Base-by-base conservation (phyloP, 2,113 vertebrate genomes). In the Miniopterus natalensis region DNA sequence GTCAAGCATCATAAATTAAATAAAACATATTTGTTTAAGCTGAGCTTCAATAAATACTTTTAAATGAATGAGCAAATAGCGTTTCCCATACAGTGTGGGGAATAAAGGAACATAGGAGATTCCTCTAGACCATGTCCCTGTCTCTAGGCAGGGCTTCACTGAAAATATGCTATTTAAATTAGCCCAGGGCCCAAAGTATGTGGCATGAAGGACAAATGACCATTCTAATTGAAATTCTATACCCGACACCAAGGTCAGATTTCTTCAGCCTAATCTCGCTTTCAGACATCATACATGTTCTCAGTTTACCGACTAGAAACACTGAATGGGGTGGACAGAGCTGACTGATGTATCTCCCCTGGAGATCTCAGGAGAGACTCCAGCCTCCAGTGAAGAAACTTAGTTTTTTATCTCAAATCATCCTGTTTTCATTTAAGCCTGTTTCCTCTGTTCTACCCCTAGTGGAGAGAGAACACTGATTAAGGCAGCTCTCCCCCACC, bases 141-240 rank as follows among this genome's bases (percentile, higher is more conserved):
- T 66, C 63, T 75, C 71, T 59, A 90, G 61, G 45, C 8, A 55
- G 21, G 36, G 91, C 8, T 57, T 61, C 36, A 42, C 78, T 77
- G 18, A 90, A 87, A 90, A 74, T 77, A 51, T 14, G 51, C 68
- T 53, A 80, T 74, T 92, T 89, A 61, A 84, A 63, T 66, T 90
- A 95, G 74, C 47, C 70, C 57, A 91, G 63, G 40, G 63, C 40
- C 65, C 74, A 65, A 91, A 94, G 63, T 51, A 85, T 55, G 55
- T 57, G 42, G 23, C 25, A 51, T 70, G 89, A 78, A 96, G 53
- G 51, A 87, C 91, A 96, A 97, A 92, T 40, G 59, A 88, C 51
- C 17, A 71, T 88, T 92, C 75, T 93, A 87, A 96, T 40, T 88
- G 70, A 97, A 94, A 96, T 77, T 85, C 51, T 91, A 87, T 55